These are phyloP conservation scores for Camponotus pennsylvanicus DNA, from an alignment of 1,140 invertebrate genomes.

Conservation along the genomic window DNA sequence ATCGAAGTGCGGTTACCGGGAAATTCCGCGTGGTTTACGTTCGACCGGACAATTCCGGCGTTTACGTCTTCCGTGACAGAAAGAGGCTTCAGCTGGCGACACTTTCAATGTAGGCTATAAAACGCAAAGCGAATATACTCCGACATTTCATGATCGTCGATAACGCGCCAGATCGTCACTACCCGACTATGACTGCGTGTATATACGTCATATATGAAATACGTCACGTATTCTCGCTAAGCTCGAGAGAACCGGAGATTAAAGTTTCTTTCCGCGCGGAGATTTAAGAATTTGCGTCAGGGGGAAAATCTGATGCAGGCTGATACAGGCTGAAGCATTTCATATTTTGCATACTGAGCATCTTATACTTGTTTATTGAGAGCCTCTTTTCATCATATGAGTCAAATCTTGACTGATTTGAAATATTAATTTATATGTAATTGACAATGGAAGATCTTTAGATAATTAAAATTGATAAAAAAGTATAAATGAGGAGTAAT, in stretches of 20 bases:
- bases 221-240: neutral
- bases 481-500: neutral
- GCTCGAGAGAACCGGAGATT: slow-evolving; percentile 24
- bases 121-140: slow-evolving; percentile 14
- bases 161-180: neutral
- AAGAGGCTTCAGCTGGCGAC: neutral
- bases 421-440: neutral
- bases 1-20: neutral
- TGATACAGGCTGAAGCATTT: neutral
- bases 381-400: neutral
- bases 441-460: neutral
- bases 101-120: slow-evolving; percentile 15
- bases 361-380: neutral
- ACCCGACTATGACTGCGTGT: neutral
- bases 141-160: slow-evolving; percentile 4
- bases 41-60: neutral
- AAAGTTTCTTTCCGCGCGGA: slow-evolving; percentile 17
- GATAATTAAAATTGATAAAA: neutral
- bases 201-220: slow-evolving; percentile 6
- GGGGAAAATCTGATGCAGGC: neutral
- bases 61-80: neutral
- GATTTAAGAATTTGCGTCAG: slow-evolving; percentile 7
- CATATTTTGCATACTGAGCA: neutral
- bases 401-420: neutral
- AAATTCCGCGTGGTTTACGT: slow-evolving; percentile 29